Evolutionary conservation across 2,888 invertebrate genomes (phyloP), one percentile per base, ranked within the genome.

Genomic region (Pristionchus entomophagus): DNA sequence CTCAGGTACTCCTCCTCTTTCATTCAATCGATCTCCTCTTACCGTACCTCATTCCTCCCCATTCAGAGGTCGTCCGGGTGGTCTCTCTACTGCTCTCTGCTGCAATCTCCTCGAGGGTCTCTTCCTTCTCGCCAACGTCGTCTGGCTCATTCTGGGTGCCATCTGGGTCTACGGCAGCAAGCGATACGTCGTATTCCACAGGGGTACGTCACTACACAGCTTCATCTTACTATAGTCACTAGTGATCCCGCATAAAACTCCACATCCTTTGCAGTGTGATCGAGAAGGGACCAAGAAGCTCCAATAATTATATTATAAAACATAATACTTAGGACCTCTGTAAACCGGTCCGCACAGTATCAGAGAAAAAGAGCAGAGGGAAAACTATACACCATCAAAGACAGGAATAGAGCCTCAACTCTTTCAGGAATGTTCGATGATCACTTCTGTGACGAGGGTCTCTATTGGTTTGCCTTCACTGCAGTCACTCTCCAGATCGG

Each of bases 141-240:
- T 92, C 32, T 90, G 90, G 89, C 86, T 93, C 32, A 92, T 92
- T 77, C 87, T 93, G 49, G 92, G 92, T 87, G 32, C 90, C 78
- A 91, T 93, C 19, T 92, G 92, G 92, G 91, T 92, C n/a, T 92
- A 92, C 87, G 92, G 92, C 45, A 86, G 88, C 19, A 87, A 88
- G 38, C 69, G 83, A 29, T 89, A 88, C 53, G 91, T 92, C n/a
- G 90, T 90, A 80, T 92, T 91, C 86, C 85, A 89, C 45, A 89
- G 90, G 53, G 89, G 89, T 87, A 87, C 89, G 85, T 22, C 89
- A 90, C 88, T 69, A 19, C 26, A n/a, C n/a, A n/a, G n/a, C n/a
- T n/a, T n/a, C n/a, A n/a, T n/a, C n/a, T n/a, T n/a, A n/a, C n/a
- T n/a, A n/a, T n/a, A n/a, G n/a, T n/a, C n/a, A n/a, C n/a, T n/a